These are phyloP conservation scores for Pseudomyrmex gracilis DNA, from an alignment of 1,140 invertebrate species.

Conservation along the genomic window DNA sequence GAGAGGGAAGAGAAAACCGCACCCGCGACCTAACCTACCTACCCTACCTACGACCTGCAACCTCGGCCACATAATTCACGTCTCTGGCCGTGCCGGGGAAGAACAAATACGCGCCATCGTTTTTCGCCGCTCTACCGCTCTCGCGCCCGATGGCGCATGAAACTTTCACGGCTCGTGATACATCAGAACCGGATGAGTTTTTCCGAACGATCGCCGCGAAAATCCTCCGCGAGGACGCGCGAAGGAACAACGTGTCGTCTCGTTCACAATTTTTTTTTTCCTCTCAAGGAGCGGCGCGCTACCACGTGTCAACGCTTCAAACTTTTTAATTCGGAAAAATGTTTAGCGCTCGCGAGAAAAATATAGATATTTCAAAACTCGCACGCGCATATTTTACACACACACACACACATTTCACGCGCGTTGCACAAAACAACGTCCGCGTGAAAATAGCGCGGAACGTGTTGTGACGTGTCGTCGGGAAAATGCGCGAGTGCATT, in stretches of 20 bases:
- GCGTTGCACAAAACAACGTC: too few relatives aligned
- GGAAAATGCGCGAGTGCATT: slow-evolving; percentile 18
- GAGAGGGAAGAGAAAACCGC: slow-evolving; percentile 1
- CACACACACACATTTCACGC: too few relatives aligned
- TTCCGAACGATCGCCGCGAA: slow-evolving; percentile 30
- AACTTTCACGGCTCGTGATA: slow-evolving; percentile 56
- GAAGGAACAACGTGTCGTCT: neutral
- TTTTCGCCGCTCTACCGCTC: slow-evolving; percentile 36
- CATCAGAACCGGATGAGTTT: slow-evolving; percentile 24
- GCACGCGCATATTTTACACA: neutral
- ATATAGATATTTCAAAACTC: neutral
- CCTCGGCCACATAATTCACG: slow-evolving; percentile 48
- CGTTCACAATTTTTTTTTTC: neutral
- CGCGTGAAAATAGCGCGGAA: neutral
- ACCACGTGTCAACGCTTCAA: too few relatives aligned
- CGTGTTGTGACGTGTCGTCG: neutral
- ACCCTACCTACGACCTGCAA: slow-evolving; percentile 1
- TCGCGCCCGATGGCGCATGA: slow-evolving; percentile 56
- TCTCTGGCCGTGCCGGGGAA: slow-evolving; percentile 4
- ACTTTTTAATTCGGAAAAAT: too few relatives aligned
- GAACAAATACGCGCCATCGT: slow-evolving; percentile 55
- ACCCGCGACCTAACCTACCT: slow-evolving; percentile 4
- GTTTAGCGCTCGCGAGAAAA: neutral
- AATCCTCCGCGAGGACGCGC: slow-evolving; percentile 4
- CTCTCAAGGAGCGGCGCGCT: neutral